Conservation (phyloP, 2,888 invertebrate species). For the Protophormia terraenovae region DNA sequence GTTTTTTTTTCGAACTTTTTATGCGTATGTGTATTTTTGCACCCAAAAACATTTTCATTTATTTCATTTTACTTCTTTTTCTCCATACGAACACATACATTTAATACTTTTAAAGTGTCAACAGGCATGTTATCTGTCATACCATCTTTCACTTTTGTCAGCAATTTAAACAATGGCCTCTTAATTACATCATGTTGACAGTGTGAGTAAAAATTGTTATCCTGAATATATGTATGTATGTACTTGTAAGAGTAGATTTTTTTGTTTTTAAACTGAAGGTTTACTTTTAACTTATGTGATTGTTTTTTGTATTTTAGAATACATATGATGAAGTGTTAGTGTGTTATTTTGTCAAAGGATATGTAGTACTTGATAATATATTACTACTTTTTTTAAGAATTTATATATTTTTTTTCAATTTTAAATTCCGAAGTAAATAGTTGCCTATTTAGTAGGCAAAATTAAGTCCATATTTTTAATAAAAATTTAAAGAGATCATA, state of each 20-base stretch:
- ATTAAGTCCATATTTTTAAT: no score
- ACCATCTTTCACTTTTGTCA: slow-evolving; percentile 80
- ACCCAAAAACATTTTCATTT: slow-evolving; percentile 31
- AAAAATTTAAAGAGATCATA: no score
- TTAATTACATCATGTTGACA: slow-evolving; percentile 75
- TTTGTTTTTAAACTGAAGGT: slow-evolving; percentile 17
- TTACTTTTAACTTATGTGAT: slow-evolving; percentile 13
- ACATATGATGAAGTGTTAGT: slow-evolving; percentile 4
- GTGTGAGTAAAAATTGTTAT: slow-evolving; percentile 52
- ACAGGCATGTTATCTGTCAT: slow-evolving; percentile 78
- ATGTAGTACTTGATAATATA: no score
- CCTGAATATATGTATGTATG: background rate
- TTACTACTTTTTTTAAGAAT: slow-evolving; percentile 37
- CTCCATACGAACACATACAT: slow-evolving; percentile 45
- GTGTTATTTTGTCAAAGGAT: slow-evolving; percentile 29
- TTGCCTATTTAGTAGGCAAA: no score
- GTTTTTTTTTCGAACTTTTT: background rate
- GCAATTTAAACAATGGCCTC: slow-evolving; percentile 79
- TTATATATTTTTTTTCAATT: background rate
- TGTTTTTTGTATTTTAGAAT: background rate
- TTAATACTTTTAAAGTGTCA: slow-evolving; percentile 77
- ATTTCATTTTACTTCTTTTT: slow-evolving; percentile 30
- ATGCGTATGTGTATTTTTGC: background rate
- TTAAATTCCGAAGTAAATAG: no score
- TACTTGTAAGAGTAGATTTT: background rate